Evolutionary conservation across 1,140 invertebrate species (phyloP).

Genomic region (Leptonema lineaticorne): DNA sequence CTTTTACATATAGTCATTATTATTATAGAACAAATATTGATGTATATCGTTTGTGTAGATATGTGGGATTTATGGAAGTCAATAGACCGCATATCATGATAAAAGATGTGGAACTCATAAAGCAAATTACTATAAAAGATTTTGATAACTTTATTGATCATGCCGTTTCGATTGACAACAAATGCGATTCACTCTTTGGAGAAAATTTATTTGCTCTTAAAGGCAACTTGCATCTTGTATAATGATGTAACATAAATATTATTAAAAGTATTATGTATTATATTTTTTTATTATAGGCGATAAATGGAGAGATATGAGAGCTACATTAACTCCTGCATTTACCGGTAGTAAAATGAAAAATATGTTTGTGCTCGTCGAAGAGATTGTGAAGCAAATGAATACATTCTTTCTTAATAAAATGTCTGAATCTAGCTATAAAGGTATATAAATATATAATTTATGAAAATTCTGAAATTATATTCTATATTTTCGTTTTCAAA

Average conservation of each 20-base stretch:
- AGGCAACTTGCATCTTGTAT: slow-evolving; percentile 41
- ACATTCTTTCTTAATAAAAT: background rate
- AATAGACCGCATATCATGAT: slow-evolving; percentile 56
- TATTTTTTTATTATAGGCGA: too few species aligned
- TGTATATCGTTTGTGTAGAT: slow-evolving; percentile 48
- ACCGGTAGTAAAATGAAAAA: slow-evolving; percentile 2
- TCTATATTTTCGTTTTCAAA: background rate
- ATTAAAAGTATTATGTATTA: background rate
- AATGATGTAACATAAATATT: background rate
- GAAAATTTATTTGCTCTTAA: slow-evolving; percentile 57
- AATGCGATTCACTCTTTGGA: slow-evolving; percentile 57
- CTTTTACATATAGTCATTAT: too few species aligned
- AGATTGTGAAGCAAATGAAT: background rate
- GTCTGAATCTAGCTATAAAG: too few species aligned
- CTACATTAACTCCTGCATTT: slow-evolving; percentile 6
- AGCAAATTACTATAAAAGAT: slow-evolving; percentile 61
- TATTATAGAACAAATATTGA: too few species aligned
- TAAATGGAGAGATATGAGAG: slow-evolving; percentile 44
- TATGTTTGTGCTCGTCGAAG: background rate
- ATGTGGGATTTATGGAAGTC: slow-evolving; percentile 58
- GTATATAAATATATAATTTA: background rate
- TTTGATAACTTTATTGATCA: slow-evolving; percentile 67
- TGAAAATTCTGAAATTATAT: background rate
- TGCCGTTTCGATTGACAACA: slow-evolving; percentile 48
- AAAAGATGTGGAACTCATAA: slow-evolving; percentile 63